A percentile compares a stretch with the other conserved stretches of the same genome.
Conservation (phyloP, 1,140 invertebrate species). For the Eriosoma lanigerum region DNA sequence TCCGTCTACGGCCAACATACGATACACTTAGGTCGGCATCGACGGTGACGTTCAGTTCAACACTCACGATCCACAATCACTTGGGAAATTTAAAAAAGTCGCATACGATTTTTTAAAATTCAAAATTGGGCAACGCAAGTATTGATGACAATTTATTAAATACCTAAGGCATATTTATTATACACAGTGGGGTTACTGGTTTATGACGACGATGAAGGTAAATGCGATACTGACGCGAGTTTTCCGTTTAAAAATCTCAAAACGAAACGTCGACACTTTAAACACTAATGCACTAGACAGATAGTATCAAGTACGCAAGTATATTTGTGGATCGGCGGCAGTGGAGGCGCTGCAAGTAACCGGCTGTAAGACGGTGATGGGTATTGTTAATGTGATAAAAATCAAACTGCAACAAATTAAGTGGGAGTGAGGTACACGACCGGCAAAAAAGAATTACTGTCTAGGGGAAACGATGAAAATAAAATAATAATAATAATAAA, state of each 20-base stretch:
- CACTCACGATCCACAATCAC: background rate
- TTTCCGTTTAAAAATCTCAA: slow-evolving; percentile 15
- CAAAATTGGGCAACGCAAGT: too few species aligned
- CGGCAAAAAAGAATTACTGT: slow-evolving; percentile 1
- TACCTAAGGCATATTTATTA: too few species aligned
- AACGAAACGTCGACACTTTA: background rate
- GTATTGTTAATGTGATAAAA: background rate
- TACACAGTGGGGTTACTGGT: too few species aligned
- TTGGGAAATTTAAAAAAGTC: background rate
- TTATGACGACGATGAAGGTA: background rate
- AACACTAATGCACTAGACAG: background rate
- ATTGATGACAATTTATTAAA: too few species aligned
- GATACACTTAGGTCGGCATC: slow-evolving; percentile 22
- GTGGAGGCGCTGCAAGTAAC: background rate
- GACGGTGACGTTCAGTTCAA: background rate
- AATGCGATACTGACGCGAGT: slow-evolving; percentile 2
- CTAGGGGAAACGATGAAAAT: background rate
- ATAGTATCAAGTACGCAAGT: too few species aligned
- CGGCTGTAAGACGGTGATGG: too few species aligned
- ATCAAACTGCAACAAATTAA: background rate
- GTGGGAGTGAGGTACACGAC: slow-evolving; percentile 27
- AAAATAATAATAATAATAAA: background rate
- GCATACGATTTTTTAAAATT: too few species aligned
- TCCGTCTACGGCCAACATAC: slow-evolving; percentile 30
- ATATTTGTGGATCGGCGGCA: background rate